phyloP scores from a whole-genome alignment of 1,140 invertebrate species.

The Trichomalopsis sarcophagae region DNA sequence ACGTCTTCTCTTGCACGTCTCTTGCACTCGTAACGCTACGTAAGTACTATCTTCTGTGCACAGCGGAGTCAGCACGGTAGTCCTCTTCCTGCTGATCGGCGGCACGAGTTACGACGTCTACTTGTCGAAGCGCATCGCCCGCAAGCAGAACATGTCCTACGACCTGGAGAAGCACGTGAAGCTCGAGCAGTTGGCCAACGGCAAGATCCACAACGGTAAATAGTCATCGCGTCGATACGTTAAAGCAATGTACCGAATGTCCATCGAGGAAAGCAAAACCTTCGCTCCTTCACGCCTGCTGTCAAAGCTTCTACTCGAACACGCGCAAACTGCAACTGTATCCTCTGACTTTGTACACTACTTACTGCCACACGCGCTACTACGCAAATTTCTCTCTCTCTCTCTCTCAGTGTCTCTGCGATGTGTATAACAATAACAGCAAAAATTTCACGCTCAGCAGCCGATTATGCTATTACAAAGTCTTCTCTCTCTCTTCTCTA shows the following conservation, averaged over 20 bases:
- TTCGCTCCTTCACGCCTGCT: not conserved
- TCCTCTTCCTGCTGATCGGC: slow-evolving; percentile 76
- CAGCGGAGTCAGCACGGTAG: slow-evolving; percentile 77
- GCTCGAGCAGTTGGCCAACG: slow-evolving; percentile 64
- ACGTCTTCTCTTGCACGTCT: not conserved
- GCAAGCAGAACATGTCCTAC: slow-evolving; percentile 59
- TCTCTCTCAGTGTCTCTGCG: not conserved
- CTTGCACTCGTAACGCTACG: not conserved
- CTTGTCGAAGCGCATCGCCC: slow-evolving; percentile 60
- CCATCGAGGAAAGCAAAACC: not conserved
- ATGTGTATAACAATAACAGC: too few relatives aligned
- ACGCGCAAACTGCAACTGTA: not conserved
- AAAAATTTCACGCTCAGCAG: not conserved
- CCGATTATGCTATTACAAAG: too few relatives aligned
- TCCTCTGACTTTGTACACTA: not conserved
- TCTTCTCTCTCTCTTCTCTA: not conserved
- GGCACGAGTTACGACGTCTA: slow-evolving; percentile 74
- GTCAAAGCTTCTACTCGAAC: not conserved
- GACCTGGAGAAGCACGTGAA: slow-evolving; percentile 71
- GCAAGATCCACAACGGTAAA: slow-evolving; percentile 66
- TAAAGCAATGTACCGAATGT: not conserved
- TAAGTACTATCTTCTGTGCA: too few relatives aligned
- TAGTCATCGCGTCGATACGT: not conserved
- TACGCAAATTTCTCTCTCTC: not conserved
- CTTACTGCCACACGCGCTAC: not conserved